phyloP scores from a whole-genome alignment of 2,888 invertebrate genomes.

The Trichacis sp. region DNA sequence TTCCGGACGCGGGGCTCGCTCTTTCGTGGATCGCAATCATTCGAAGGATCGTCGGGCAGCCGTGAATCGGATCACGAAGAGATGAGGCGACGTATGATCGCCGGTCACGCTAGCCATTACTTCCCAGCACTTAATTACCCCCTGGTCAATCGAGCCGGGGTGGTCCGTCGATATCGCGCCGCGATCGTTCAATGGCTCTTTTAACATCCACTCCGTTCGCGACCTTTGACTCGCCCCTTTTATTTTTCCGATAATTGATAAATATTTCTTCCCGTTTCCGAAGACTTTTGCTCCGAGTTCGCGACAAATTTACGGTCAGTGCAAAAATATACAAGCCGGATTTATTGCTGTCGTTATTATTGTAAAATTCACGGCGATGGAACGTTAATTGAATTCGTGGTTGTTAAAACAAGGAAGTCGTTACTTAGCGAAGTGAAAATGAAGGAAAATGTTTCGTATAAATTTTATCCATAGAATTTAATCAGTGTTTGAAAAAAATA shows the following conservation, averaged over 20 bases:
- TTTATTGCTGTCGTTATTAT: no score
- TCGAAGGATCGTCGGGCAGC: slow-evolving; percentile 49
- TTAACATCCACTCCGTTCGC: slow-evolving; percentile 20
- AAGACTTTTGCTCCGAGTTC: no score
- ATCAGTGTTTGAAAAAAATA: no score
- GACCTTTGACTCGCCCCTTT: slow-evolving; percentile 2
- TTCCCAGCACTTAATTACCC: slow-evolving; percentile 60
- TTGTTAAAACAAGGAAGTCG: no score
- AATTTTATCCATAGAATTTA: no score
- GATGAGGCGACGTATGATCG: slow-evolving; percentile 56
- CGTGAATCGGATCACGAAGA: slow-evolving; percentile 53
- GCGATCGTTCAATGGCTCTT: slow-evolving; percentile 22
- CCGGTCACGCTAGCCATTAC: slow-evolving; percentile 58
- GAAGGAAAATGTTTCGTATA: no score
- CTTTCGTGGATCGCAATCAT: slow-evolving; percentile 21
- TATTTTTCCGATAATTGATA: not conserved
- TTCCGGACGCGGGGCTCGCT: slow-evolving; percentile 3
- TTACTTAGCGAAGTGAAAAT: no score
- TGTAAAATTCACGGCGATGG: no score
- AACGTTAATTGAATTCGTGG: no score
- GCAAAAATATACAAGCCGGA: no score
- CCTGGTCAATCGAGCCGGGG: slow-evolving; percentile 55
- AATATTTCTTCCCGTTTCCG: not conserved
- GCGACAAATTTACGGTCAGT: no score
- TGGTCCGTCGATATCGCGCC: slow-evolving; percentile 50